A percentile compares a stretch with the other conserved stretches of the same genome.
Conservation (phyloP, 2,888 invertebrate genomes). For the Platypus cylindrus region DNA sequence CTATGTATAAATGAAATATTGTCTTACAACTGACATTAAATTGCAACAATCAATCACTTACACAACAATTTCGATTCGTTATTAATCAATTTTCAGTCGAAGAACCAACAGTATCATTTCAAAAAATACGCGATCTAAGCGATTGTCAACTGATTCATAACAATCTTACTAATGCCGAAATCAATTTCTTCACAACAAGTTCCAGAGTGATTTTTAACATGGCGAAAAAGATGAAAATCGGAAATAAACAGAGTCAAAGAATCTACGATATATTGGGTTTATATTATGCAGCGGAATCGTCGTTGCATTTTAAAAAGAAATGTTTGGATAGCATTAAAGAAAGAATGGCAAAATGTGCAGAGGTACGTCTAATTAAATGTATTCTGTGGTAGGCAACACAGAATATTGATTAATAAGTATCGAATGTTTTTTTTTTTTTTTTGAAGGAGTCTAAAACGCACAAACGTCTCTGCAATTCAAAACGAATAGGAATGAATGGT, state of each 20-base stretch:
- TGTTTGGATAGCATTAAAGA: slow-evolving; percentile 18
- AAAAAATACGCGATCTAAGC: slow-evolving; percentile 63
- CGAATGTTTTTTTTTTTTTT: slow-evolving; percentile 8
- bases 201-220: slow-evolving; percentile 18
- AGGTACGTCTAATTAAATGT: slow-evolving; percentile 12
- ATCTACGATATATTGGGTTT: slow-evolving; percentile 24
- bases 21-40: no score
- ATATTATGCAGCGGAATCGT: slow-evolving; percentile 15
- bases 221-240: slow-evolving; percentile 20
- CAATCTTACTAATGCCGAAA: slow-evolving; percentile 7
- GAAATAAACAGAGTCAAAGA: slow-evolving; percentile 21
- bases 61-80: no score
- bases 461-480: slow-evolving; percentile 17
- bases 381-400: background rate
- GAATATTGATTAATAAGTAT: background rate
- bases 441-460: slow-evolving; percentile 18
- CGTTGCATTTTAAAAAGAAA: slow-evolving; percentile 13
- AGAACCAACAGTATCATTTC: slow-evolving; percentile 86
- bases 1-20: background rate
- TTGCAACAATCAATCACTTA: no score
- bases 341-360: slow-evolving; percentile 17
- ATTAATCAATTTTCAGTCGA: slow-evolving; percentile 54
- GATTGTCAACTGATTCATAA: slow-evolving; percentile 20
- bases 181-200: slow-evolving; percentile 10
- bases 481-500: slow-evolving; percentile 10